Evolutionary conservation across 23 tunicate genomes (phyloP).

Genomic region (Halocynthia aurantium): DNA sequence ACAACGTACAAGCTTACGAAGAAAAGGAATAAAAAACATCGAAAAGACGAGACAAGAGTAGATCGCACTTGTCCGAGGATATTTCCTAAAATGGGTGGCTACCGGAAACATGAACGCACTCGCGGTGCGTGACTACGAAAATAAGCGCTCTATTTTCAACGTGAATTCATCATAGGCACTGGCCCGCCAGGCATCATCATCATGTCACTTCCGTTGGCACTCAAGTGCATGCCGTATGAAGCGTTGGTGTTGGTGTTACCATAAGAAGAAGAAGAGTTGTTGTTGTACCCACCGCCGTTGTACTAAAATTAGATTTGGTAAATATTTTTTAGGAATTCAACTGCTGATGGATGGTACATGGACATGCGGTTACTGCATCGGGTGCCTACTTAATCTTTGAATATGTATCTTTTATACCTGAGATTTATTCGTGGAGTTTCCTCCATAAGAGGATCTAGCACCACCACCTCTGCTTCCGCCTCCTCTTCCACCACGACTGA

Average conservation of each 20-base stretch:
- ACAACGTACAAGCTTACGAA: neutral
- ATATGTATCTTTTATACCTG: no score
- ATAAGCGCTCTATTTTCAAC: neutral
- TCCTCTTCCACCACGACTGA: slow-evolving; percentile 55
- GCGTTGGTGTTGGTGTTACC: neutral
- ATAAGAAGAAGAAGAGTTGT: neutral
- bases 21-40: neutral
- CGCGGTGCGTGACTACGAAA: neutral
- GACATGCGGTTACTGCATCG: neutral
- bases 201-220: neutral
- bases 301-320: slow-evolving; percentile 7
- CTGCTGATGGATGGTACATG: neutral
- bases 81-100: neutral
- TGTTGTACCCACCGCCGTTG: slow-evolving; percentile 34
- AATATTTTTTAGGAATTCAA: neutral
- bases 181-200: slow-evolving; percentile 76
- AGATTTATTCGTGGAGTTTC: no score
- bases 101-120: neutral
- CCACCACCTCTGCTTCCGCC: slow-evolving; percentile 45
- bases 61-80: neutral
- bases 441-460: neutral
- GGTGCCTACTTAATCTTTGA: neutral
- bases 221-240: neutral
- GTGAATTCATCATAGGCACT: slow-evolving; percentile 21
- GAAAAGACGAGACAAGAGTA: neutral